phyloP scores from a whole-genome alignment of 2,888 invertebrate genomes.

The Noctuana brunneofusca region DNA sequence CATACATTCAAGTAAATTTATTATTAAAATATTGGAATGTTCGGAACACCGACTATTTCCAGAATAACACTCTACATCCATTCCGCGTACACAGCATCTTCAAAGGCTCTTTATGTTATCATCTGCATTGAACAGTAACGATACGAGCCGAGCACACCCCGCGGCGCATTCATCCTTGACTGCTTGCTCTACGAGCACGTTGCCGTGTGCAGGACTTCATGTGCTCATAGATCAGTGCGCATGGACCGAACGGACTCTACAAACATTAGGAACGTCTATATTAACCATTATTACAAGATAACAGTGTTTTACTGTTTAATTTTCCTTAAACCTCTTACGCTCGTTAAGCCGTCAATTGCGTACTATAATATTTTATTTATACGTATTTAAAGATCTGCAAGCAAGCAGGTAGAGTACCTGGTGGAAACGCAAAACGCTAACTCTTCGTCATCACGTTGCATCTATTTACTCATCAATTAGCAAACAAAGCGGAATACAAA shows the following conservation, averaged over 20 bases:
- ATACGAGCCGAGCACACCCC: no score
- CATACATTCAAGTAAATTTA: no score
- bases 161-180: neutral
- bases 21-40: neutral
- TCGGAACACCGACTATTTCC: neutral
- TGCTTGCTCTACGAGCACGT: neutral
- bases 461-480: neutral
- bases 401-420: neutral
- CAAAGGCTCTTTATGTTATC: slow-evolving; percentile 2
- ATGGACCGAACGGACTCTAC: neutral
- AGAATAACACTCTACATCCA: neutral
- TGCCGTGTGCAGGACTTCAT: neutral
- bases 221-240: neutral
- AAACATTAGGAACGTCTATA: neutral
- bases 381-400: no score
- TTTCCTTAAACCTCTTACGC: neutral
- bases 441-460: neutral
- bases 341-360: neutral
- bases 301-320: neutral
- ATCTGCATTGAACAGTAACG: neutral
- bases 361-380: no score
- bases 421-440: neutral
- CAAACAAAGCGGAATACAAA: slow-evolving; percentile 4
- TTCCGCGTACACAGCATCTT: no score
- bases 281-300: neutral